Evolutionary conservation across 1,140 invertebrate species (phyloP), one percentile per base, ranked within the genome.

Genomic region (Apocrypta bakeri): DNA sequence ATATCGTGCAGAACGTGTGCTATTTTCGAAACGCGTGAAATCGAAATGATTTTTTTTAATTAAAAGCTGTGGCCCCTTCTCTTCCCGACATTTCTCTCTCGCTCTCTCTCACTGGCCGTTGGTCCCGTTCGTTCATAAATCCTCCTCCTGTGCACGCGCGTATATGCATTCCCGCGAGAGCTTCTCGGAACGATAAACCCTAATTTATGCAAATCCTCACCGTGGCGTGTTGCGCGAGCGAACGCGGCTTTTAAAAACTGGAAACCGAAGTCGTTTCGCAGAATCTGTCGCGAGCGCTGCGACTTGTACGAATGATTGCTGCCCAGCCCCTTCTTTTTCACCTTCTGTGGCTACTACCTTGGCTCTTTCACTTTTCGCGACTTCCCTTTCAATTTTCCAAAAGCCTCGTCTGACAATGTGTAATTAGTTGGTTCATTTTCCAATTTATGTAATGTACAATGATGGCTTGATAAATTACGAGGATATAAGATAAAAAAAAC

Each of bases 121-220:
- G 40, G 66, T 17, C 27, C 66, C 75, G 64, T 66, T 78, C 61
- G 72, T 48, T 40, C 83, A 84, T 84, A 84, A 81, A 82, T 81
- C 83, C 68, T 82, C 74, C 66, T 78, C 40, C 79, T 61, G 77
- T 78, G 75, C 21, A 56, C 40, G 73, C 12, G 42, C 31, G 68
- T 61, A 66, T 40, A 80, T 72, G 69, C 71, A 74, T 74, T 73
- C 88, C 84, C 85, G 87, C 48, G 48, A 69, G 68, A 69, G 68
- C 87, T 92, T 92, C 91, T 89, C 87, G 87, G 91, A 92, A 92
- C 90, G 90, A 92, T 92, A 92, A 92, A 90, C 90, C 90, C 88
- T 91, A 92, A 92, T 91, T 88, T 92, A 92, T 92, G 91, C 90
- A 92, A 92, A 92, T 92, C 91, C 89, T 86, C 79, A 74, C 76